Percentiles rank a stretch among this genome's conserved stretches.
Conservation (phyloP, 2,113 vertebrate genomes). For the Larimichthys crocea region DNA sequence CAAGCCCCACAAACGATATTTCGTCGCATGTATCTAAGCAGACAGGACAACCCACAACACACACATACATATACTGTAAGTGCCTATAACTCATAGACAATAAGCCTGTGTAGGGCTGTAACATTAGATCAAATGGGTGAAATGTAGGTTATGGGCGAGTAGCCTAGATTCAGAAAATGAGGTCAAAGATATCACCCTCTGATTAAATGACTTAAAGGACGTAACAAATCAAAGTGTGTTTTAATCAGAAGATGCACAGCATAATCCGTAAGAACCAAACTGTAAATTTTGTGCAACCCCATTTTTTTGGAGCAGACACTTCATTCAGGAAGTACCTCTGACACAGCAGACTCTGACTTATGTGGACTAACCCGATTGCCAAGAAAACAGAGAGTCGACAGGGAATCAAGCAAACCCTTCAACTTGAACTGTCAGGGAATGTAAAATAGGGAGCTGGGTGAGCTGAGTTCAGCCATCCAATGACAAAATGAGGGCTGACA, state of each 20-base stretch:
- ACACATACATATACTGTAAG: conserved; percentile 12
- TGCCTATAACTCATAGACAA: conserved; percentile 37
- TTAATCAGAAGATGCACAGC: conserved; percentile 39
- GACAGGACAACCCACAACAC: conserved; percentile 9
- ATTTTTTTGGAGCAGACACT: conserved; percentile 13
- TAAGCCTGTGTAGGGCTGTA: conserved; percentile 1
- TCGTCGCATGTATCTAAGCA: conserved; percentile 30
- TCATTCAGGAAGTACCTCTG: conserved; percentile 63
- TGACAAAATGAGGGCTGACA: conserved; percentile 45
- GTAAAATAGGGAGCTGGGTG: conserved; percentile 49
- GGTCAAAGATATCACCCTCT: conserved; percentile 39
- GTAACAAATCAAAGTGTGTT: conserved; percentile 23
- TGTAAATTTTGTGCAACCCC: conserved; percentile 34
- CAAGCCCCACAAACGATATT: conserved; percentile 50
- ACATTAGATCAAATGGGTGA: conserved; percentile 34
- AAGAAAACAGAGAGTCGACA: conserved; percentile 52
- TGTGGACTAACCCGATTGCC: conserved; percentile 56
- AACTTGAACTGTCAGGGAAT: conserved; percentile 59
- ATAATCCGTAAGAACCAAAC: not conserved
- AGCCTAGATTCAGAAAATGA: conserved; percentile 39
- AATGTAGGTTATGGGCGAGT: conserved; percentile 46
- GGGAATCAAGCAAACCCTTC: conserved; percentile 65
- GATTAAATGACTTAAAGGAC: conserved; percentile 27
- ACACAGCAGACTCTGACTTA: conserved; percentile 71
- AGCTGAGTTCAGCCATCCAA: conserved; percentile 50